phyloP scores from a whole-genome alignment of 2,113 vertebrate species.

The Ptilorrhoa leucosticta region DNA sequence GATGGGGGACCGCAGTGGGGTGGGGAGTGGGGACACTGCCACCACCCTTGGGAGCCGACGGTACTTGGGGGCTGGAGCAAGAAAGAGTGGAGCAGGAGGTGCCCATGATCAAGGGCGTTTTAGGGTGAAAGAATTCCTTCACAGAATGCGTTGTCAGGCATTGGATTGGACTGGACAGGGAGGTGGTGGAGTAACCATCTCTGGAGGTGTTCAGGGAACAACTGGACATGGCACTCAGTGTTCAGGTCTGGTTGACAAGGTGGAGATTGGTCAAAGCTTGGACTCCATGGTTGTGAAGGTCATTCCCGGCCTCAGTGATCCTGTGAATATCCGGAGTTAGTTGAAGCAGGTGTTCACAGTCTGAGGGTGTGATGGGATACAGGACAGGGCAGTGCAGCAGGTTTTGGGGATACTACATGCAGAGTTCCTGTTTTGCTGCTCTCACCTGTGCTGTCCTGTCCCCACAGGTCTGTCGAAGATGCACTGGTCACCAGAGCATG shows the following conservation, averaged over 20 bases:
- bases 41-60: neutral
- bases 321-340: fast-evolving
- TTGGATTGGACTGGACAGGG: neutral
- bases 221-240: fast-evolving
- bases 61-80: neutral
- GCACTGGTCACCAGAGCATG: constrained; percentile 99
- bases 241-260: neutral
- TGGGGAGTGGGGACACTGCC: constrained; percentile 65
- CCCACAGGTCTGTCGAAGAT: constrained; percentile 84
- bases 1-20: constrained; percentile 32
- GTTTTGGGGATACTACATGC: fast-evolving
- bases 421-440: fast-evolving
- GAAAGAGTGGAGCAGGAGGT: neutral
- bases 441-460: fast-evolving
- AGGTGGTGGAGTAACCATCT: fast-evolving
- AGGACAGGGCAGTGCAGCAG: fast-evolving
- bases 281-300: fast-evolving
- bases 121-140: fast-evolving
- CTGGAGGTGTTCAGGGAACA: neutral
- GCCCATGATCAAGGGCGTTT: fast-evolving
- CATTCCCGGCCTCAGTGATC: fast-evolving
- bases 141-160: fast-evolving
- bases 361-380: fast-evolving
- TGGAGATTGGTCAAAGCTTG: neutral
- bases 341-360: fast-evolving